A percentile compares a stretch with the other conserved stretches of the same genome.
These are phyloP conservation scores for Salmo trutta DNA, from an alignment of 2,797 vertebrate species.

Conservation along the genomic window DNA sequence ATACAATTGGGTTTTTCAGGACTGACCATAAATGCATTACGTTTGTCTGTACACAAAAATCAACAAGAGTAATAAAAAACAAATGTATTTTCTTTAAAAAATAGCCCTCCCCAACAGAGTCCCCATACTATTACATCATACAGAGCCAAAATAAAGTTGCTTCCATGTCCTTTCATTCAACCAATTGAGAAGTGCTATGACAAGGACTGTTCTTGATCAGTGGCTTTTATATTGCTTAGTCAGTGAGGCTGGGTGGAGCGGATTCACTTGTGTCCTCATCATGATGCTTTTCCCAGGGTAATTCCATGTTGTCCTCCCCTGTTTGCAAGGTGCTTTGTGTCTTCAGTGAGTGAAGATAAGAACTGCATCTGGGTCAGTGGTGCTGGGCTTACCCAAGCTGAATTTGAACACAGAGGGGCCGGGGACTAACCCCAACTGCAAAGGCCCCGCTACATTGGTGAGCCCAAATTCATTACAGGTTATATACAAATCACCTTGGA, in stretches of 20 bases:
- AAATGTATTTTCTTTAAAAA: conserved; percentile 85
- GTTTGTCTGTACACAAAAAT: conserved; percentile 7
- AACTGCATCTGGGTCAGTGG: conserved; percentile 78
- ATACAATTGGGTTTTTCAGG: not conserved
- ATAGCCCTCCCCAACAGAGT: conserved; percentile 79
- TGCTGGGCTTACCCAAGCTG: conserved; percentile 57
- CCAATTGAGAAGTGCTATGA: conserved; percentile 82
- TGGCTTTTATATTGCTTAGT: conserved; percentile 82
- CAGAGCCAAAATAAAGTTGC: conserved; percentile 78
- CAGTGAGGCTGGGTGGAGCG: conserved; percentile 72
- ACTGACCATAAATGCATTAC: not conserved
- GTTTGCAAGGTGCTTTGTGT: conserved; percentile 77
- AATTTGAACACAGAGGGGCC: conserved; percentile 51
- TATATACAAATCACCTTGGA: conserved; percentile 77
- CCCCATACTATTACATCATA: conserved; percentile 79
- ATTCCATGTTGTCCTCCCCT: conserved; percentile 57
- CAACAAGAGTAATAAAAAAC: conserved; percentile 76
- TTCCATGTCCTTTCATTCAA: conserved; percentile 75
- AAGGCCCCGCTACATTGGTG: conserved; percentile 61
- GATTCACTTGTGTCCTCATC: conserved; percentile 62
- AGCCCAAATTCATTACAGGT: conserved; percentile 74
- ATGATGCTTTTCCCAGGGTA: conserved; percentile 64
- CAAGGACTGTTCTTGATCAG: conserved; percentile 78
- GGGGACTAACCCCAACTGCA: conserved; percentile 61
- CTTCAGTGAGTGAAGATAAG: conserved; percentile 74